Conservation (phyloP, 2,113 vertebrate species). For the Tympanuchus pallidicinctus region DNA sequence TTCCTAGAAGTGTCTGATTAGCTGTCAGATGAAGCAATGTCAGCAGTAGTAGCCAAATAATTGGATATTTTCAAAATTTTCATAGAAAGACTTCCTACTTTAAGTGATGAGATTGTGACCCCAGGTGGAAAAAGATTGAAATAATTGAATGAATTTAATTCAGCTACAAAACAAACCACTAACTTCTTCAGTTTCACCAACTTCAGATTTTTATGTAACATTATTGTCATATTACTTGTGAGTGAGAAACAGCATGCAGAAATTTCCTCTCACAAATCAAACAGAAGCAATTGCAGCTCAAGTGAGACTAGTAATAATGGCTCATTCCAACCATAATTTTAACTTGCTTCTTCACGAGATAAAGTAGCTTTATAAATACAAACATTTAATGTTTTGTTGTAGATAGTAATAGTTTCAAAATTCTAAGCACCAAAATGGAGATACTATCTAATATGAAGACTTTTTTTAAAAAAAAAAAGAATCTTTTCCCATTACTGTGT, state of each 20-base stretch:
- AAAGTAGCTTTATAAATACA: not conserved
- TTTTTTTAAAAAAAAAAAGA: not conserved
- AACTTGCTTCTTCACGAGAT: not conserved
- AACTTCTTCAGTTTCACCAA: not conserved
- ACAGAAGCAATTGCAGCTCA: not conserved
- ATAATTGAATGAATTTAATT: not conserved
- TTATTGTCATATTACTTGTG: not conserved
- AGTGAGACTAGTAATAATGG: not conserved
- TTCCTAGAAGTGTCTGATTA: not conserved
- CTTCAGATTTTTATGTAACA: not conserved
- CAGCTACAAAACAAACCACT: not conserved
- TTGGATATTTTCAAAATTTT: not conserved
- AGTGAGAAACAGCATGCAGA: not conserved
- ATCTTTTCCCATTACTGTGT: not conserved
- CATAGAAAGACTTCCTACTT: not conserved
- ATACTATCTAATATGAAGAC: too few species aligned
- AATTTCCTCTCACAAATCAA: not conserved
- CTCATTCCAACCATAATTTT: not conserved
- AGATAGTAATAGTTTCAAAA: not conserved
- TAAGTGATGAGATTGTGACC: not conserved
- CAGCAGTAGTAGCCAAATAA: not conserved
- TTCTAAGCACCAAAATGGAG: not conserved
- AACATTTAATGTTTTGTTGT: fast-evolving
- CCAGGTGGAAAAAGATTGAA: not conserved
- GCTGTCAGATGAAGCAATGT: not conserved